Evolutionary conservation across 2,113 vertebrate genomes (phyloP).

Genomic region (Pristiophorus japonicus): DNA sequence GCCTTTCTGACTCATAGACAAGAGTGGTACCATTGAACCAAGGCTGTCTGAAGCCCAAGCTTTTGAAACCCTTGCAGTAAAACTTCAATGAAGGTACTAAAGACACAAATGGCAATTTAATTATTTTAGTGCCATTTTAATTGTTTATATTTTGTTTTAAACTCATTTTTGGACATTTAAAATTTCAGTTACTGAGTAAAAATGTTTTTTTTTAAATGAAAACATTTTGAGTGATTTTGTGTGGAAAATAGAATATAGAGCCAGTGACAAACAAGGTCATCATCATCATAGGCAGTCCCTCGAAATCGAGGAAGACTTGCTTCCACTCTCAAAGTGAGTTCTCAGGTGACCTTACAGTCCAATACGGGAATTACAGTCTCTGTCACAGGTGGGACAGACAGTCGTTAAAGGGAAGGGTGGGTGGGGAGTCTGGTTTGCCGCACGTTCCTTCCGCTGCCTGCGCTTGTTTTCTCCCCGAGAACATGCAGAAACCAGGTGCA

Average conservation of each 20-base stretch:
- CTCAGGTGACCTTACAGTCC: no score
- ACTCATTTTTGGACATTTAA: not conserved
- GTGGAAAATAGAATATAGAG: not conserved
- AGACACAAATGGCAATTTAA: not conserved
- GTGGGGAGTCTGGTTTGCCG: no score
- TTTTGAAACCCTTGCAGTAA: not conserved
- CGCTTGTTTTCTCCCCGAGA: no score
- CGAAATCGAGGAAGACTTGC: no score
- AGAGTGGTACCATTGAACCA: not conserved
- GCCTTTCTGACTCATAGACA: not conserved
- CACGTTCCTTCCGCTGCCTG: no score
- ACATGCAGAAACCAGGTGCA: no score
- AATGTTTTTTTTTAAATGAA: not conserved
- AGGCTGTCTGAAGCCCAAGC: not conserved
- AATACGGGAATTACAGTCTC: no score
- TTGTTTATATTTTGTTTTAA: not conserved
- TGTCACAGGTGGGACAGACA: no score
- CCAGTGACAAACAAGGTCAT: no score
- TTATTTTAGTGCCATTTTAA: not conserved
- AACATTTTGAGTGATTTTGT: not conserved
- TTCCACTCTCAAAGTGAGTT: no score
- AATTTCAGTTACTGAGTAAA: not conserved
- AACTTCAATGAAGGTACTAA: not conserved
- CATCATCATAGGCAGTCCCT: no score
- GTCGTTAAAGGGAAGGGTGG: no score